Evolutionary conservation across 2,113 vertebrate genomes (phyloP).

Genomic region (Sialia sialis): DNA sequence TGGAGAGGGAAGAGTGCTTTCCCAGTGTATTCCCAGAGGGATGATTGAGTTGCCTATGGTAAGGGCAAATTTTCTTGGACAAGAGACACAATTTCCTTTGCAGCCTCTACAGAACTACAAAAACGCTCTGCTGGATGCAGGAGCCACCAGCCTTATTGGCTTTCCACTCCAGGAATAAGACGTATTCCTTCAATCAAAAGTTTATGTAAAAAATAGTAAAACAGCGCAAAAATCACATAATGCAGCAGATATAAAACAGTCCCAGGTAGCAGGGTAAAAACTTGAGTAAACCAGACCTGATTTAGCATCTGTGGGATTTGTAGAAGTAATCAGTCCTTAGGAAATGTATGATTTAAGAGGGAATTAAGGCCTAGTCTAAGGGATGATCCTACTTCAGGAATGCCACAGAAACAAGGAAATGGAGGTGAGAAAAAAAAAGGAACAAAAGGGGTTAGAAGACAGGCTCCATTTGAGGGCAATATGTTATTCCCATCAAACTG

Average conservation of each 20-base stretch:
- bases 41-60: not conserved
- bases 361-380: not conserved
- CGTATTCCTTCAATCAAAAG: not conserved
- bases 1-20: not conserved
- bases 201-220: constrained; percentile 44
- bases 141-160: not conserved
- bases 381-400: not conserved
- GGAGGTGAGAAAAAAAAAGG: not conserved
- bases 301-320: not conserved
- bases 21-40: not conserved
- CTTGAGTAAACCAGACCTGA: not conserved
- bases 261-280: not conserved
- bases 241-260: not conserved
- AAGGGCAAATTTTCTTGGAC: constrained; percentile 31
- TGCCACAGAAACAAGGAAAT: not conserved
- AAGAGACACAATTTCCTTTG: constrained; percentile 44
- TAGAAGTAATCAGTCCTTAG: not conserved
- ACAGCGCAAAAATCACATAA: not conserved
- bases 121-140: not conserved
- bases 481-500: constrained; percentile 40
- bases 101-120: constrained; percentile 27
- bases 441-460: not conserved
- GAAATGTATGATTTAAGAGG: not conserved
- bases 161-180: not conserved
- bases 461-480: not conserved